Base-by-base conservation (phyloP, 2,888 invertebrate genomes). In the Drosophila birchii region DNA sequence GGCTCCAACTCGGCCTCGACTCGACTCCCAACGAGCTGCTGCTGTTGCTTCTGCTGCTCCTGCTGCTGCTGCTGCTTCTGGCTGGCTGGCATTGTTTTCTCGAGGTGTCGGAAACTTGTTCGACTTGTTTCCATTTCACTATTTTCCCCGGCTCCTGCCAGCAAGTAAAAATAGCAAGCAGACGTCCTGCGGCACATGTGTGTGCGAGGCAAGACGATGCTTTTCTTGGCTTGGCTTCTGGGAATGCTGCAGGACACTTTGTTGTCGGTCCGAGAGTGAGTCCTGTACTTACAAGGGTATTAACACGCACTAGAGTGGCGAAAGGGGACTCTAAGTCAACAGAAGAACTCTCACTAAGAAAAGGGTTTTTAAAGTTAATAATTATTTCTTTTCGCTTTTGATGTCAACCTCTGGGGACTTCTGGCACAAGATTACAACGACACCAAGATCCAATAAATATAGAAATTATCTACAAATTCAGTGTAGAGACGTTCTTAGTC, bases 101-200 rank as follows among this genome's bases (percentile, higher is more conserved):
- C 57, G 78, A 88, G 90, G 89, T 86, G 90, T 89, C 79, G 90
- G 81, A 86, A 86, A 86, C 86, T 86, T 86, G 86, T 89, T 86
- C 89, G 88, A 86, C 86, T 86, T 88, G 86, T 86, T 86, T 88
- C 70, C 84, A 88, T 84, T 84, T 83, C 79, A 86, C 84, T 88
- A 88, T 81, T 86, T 75, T 63, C 45, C 45, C 32, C 38, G 38
- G 43, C 44, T 38, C 36, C 26, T 60, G 58, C 39, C 26, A 39
- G 34, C 45, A 9, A 43, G 51, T 38, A 62, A 54, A 70, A 70
- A 55, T 59, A 75, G 58, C 64, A 43, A 43, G 55, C 36, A 45
- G 36, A 34, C 20, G 34, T 51, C 51, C 51, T 51, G 20, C 11
- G 51, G 43, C 53, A 55, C 36, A 53, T 47, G 41, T 51, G 26